A percentile compares a stretch with the other conserved stretches of the same genome.
Conservation (phyloP, 37 sponge, comb jelly and placozoan genomes). For the Halisarca cf. caerulea region DNA sequence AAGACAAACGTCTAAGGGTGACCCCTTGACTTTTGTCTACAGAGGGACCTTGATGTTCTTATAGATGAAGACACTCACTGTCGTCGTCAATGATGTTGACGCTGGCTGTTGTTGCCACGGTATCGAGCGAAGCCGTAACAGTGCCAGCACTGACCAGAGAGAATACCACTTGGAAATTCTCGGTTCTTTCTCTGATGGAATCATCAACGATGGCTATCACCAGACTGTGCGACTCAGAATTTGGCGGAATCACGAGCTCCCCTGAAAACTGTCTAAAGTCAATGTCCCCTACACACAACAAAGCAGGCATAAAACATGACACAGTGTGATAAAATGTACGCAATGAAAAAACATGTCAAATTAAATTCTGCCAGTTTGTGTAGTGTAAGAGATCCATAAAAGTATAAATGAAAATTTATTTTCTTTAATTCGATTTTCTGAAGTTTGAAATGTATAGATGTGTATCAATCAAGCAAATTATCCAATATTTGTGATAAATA, state of each 20-base stretch:
- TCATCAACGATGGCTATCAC: slow-evolving; percentile 13
- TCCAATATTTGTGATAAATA: not conserved
- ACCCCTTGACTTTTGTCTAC: no score
- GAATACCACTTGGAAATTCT: slow-evolving; percentile 1
- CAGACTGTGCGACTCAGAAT: not conserved
- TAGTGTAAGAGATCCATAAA: no score
- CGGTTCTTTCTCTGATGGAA: not conserved
- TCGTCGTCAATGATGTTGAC: slow-evolving; percentile 17
- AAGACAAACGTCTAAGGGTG: no score
- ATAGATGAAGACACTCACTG: slow-evolving; percentile 18
- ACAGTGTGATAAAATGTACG: no score
- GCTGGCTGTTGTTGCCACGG: not conserved
- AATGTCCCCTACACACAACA: not conserved
- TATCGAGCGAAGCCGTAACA: not conserved
- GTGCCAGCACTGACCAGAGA: not conserved
- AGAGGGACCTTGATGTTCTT: no score
- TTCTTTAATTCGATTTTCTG: no score
- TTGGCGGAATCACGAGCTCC: not conserved
- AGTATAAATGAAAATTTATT: no score
- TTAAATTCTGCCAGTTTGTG: no score
- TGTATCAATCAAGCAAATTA: not conserved
- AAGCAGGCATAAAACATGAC: no score
- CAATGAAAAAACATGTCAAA: no score
- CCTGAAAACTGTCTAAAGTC: not conserved
- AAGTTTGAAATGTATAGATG: not conserved